A percentile compares a stretch with the other conserved stretches of the same genome.
Conservation (phyloP, 2,888 invertebrate species). For the Chrysopilus asiliformis region DNA sequence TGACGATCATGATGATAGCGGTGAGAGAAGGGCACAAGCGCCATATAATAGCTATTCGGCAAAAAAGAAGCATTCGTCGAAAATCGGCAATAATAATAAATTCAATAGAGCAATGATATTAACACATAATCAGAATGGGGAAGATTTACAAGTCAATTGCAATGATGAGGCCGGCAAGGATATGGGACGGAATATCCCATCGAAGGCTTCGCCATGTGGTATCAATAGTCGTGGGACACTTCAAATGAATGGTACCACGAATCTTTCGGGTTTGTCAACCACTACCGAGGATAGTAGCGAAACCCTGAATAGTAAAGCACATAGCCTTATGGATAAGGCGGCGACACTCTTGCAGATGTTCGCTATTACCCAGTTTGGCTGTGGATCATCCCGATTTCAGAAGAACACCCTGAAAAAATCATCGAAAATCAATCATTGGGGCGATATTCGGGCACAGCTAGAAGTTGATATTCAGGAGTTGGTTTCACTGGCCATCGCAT, state of each 20-base stretch:
- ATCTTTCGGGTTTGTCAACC: neutral
- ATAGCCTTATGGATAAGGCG: conserved; percentile 65
- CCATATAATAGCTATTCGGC: conserved; percentile 34
- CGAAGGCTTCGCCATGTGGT: neutral
- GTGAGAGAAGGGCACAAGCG: conserved; percentile 16
- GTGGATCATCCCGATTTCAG: conserved; percentile 53
- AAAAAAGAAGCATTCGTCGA: conserved; percentile 23
- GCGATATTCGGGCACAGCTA: conserved; percentile 83
- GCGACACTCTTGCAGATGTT: conserved; percentile 86
- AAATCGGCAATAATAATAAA: neutral
- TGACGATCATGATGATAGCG: neutral
- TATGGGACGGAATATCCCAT: neutral
- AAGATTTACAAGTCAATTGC: neutral
- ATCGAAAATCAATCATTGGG: conserved; percentile 80
- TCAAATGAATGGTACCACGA: neutral
- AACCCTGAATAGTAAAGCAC: conserved; percentile 28
- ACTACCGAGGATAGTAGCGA: neutral
- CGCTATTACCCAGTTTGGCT: conserved; percentile 83
- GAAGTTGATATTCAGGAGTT: conserved; percentile 46
- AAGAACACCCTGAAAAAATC: conserved; percentile 74
- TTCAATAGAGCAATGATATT: neutral
- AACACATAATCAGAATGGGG: no score
- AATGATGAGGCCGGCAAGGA: neutral
- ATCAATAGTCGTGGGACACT: neutral
- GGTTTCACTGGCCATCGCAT: conserved; percentile 27